Base-by-base conservation (phyloP, 2,797 vertebrate genomes). In the Microctenopoma stevenorrisi region DNA sequence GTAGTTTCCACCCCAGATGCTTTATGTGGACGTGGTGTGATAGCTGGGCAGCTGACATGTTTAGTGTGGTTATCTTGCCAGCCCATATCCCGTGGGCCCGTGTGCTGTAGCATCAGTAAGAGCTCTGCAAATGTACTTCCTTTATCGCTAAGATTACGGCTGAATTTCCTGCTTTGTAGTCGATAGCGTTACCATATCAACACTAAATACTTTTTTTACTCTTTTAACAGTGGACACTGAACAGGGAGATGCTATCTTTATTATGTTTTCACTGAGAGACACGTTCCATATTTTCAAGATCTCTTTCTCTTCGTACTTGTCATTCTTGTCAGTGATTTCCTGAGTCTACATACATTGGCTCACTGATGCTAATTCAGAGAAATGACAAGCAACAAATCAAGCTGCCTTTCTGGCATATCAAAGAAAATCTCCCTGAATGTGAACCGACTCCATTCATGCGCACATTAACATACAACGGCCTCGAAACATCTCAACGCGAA, bases 351-450 rank as follows among this genome's bases (percentile, higher is more conserved):
- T 49, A 56, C 66, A 75, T 78, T 74, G 16, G 4, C 58, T 59
- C 70, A 50, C 56, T 59, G 64, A 78, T 84, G 81, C 83, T 80
- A 74, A 86, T 77, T 85, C 66, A 67, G 57, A 70, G 79, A 79
- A 78, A 68, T 78, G 81, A 86, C 81, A 74, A 70, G 76, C 74
- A 70, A 78, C 82, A 86, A 85, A 84, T 88, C 73, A 84, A 73
- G 64, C 72, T 60, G 60, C 70, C 74, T 83, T 74, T 83, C 43
- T 56, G 52, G 53, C 52, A 49, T 75, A 70, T 89, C 72, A 75
- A 55, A 83, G 68, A 78, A 67, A 77, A 81, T 76, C 66, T 74
- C 15, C 9, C 28, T 53, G 61, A 79, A 75, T 75, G 61, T 74
- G 67, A 54, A 56, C 60, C 37, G 73, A 68, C 76, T 61, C 71